phyloP scores from a whole-genome alignment of 2,113 vertebrate genomes.

The Cygnus atratus region DNA sequence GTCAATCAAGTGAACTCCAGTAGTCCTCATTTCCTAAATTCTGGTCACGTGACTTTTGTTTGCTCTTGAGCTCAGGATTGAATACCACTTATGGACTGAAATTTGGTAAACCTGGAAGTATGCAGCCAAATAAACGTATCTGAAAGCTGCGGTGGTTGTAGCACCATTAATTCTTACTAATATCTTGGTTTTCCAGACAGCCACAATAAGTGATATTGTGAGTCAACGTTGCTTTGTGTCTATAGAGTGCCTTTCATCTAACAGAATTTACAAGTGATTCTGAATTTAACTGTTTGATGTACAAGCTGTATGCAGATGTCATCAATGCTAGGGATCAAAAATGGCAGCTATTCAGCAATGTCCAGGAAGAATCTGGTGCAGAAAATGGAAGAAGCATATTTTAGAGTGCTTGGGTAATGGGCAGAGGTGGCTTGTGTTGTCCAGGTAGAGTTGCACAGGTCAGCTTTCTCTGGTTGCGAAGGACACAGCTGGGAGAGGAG shows the following conservation, averaged over 20 bases:
- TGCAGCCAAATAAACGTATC: not conserved
- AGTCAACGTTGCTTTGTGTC: not conserved
- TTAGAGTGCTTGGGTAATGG: not conserved
- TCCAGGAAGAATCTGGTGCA: not conserved
- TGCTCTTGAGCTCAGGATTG: not conserved
- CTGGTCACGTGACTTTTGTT: not conserved
- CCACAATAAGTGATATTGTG: not conserved
- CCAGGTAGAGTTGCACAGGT: not conserved
- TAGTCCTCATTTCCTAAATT: not conserved
- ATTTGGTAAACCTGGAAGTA: not conserved
- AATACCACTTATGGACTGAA: not conserved
- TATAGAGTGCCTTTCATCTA: not conserved
- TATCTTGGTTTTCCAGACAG: not conserved
- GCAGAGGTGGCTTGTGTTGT: not conserved
- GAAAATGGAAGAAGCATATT: not conserved
- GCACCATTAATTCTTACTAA: not conserved
- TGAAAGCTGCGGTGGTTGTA: not conserved
- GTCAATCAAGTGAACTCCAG: not conserved
- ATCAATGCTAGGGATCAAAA: not conserved
- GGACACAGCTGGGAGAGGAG: not conserved
- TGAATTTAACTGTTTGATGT: not conserved
- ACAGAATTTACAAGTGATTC: not conserved
- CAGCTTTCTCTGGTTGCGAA: not conserved
- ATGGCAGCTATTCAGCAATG: not conserved
- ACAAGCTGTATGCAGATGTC: not conserved